phyloP scores from a whole-genome alignment of 2,113 vertebrate species.

The Turnix velox region DNA sequence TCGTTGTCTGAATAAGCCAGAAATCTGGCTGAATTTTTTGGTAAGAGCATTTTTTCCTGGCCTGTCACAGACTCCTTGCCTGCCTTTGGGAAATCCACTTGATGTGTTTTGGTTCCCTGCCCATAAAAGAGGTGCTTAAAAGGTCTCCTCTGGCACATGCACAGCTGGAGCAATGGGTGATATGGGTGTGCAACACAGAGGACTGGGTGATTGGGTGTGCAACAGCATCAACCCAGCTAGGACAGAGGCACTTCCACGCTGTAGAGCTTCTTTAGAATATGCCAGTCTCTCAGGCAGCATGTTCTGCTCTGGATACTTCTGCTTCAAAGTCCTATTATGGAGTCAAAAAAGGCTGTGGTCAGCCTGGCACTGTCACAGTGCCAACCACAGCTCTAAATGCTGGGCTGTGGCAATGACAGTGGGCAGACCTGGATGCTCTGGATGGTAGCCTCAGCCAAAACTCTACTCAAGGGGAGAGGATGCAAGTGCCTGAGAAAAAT shows the following conservation, averaged over 20 bases:
- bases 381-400: accelerated
- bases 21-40: not conserved
- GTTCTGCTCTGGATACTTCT: not conserved
- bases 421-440: not conserved
- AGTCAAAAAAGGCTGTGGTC: not conserved
- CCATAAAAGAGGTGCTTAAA: not conserved
- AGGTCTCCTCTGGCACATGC: not conserved
- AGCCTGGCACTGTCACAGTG: not conserved
- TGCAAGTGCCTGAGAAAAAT: not conserved
- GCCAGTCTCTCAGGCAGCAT: not conserved
- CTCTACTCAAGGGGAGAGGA: not conserved
- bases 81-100: not conserved
- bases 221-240: not conserved
- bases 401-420: not conserved
- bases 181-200: accelerated
- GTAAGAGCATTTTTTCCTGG: not conserved
- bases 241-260: not conserved
- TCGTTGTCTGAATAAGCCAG: not conserved
- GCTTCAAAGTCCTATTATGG: not conserved
- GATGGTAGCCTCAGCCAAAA: not conserved
- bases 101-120: not conserved
- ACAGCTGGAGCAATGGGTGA: not conserved
- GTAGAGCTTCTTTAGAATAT: not conserved
- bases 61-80: not conserved
- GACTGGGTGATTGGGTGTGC: not conserved